These are phyloP conservation scores for Anser cygnoides DNA, from an alignment of 2,113 vertebrate genomes.

Conservation along the genomic window DNA sequence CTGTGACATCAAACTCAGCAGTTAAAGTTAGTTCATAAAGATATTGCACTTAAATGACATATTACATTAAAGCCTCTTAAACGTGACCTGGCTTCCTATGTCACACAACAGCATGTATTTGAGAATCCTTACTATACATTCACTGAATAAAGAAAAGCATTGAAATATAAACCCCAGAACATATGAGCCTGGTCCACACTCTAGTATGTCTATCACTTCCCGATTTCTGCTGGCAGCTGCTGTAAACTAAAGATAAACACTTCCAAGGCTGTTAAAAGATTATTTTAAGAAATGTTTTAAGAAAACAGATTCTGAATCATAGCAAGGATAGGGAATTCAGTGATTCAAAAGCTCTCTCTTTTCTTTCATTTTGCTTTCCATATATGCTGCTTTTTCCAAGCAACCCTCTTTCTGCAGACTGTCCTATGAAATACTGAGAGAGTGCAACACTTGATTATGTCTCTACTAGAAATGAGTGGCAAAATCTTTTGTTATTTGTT, in stretches of 20 bases:
- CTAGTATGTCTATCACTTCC: neutral
- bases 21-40: neutral
- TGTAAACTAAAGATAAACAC: neutral
- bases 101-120: neutral
- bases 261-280: neutral
- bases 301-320: neutral
- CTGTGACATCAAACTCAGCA: neutral
- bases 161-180: neutral
- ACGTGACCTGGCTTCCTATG: neutral
- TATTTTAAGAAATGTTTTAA: neutral
- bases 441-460: neutral
- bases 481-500: neutral
- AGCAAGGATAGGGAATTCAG: neutral
- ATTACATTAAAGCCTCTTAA: neutral
- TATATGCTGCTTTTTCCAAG: neutral
- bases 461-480: neutral
- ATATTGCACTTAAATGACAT: neutral
- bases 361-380: neutral
- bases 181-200: neutral
- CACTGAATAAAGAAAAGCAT: neutral
- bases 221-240: neutral
- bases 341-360: neutral
- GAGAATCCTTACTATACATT: neutral
- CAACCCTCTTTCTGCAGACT: neutral
- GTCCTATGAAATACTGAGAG: neutral